A percentile compares a stretch with the other conserved stretches of the same genome.
Conservation (phyloP, 1,140 invertebrate species). For the Rhysida immarginata region DNA sequence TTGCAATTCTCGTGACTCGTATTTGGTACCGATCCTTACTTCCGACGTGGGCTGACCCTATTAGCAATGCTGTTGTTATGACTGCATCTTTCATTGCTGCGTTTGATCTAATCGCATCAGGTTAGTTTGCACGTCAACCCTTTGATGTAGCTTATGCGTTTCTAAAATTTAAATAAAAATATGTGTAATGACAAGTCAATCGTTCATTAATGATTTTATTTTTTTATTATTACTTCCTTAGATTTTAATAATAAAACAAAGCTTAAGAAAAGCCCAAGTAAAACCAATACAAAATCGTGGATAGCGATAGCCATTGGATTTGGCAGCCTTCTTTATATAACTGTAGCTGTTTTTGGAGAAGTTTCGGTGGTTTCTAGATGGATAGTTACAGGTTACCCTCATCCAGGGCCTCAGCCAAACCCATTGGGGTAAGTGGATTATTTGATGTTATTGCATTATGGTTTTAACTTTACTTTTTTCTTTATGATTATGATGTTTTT, state of each 20-base stretch:
- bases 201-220: too few species aligned
- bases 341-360: constrained; percentile 27
- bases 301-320: too few species aligned
- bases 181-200: too few species aligned
- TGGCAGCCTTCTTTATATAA: constrained; percentile 28
- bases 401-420: constrained; percentile 23
- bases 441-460: too few species aligned
- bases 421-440: constrained; percentile 10
- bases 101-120: constrained; percentile 24
- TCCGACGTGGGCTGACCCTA: constrained; percentile 26
- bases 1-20: constrained; percentile 22
- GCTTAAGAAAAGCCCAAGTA: too few species aligned
- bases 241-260: neutral
- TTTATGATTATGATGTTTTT: too few species aligned
- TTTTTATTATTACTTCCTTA: neutral
- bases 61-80: constrained; percentile 23
- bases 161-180: too few species aligned
- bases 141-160: too few species aligned
- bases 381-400: constrained; percentile 26
- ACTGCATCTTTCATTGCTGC: constrained; percentile 21
- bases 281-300: too few species aligned
- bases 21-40: constrained; percentile 27
- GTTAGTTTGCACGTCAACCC: too few species aligned
- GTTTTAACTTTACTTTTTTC: too few species aligned
- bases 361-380: constrained; percentile 27